Evolutionary conservation across 2,113 vertebrate genomes (phyloP), one percentile per base, ranked within the genome.

Genomic region (Xiphias gladius): DNA sequence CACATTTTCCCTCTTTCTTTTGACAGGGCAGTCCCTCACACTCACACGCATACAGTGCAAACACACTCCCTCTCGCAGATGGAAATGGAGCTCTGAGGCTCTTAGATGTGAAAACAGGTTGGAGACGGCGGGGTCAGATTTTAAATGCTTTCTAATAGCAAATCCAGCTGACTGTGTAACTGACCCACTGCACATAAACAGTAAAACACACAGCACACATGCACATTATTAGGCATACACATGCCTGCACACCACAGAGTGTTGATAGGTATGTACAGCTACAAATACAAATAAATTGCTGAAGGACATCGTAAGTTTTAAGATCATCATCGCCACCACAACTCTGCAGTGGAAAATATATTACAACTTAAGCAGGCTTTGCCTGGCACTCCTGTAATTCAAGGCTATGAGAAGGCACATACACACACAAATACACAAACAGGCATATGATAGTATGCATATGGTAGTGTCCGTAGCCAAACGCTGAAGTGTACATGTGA

Each of bases 111-210:
- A 84, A 91, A 92, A 90, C 90, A 92, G 83, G 61, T 80, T 67
- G 61, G 76, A 89, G 79, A 84, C 80, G 80, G 82, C 26, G 22
- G 82, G 86, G 84, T 90, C 79, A 67, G 70, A 82, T 91, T 91
- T 92, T 85, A 91, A 74, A 75, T 68, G 80, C 73, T 74, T 83
- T 90, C 86, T 93, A 86, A 93, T 89, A 82, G 92, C 68, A 86
- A 88, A 88, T 73, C 82, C 92, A 93, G 91, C 86, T 89, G 93
- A 84, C 83, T 63, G 83, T 55, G 82, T 78, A 89, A 92, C 89
- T 59, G 82, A 92, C 88, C 86, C 86, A 39, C 79, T 74, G 58
- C 73, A 48, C 67, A 86, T 62, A 75, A 86, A 80, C 52, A 85
- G 52, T 78, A 48, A 85, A 73, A 86, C 69, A 76, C 86, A 85